A percentile compares a stretch with the other conserved stretches of the same genome.
phyloP scores from a whole-genome alignment of 64 coral and sea anemone species.

The Porites lutea region DNA sequence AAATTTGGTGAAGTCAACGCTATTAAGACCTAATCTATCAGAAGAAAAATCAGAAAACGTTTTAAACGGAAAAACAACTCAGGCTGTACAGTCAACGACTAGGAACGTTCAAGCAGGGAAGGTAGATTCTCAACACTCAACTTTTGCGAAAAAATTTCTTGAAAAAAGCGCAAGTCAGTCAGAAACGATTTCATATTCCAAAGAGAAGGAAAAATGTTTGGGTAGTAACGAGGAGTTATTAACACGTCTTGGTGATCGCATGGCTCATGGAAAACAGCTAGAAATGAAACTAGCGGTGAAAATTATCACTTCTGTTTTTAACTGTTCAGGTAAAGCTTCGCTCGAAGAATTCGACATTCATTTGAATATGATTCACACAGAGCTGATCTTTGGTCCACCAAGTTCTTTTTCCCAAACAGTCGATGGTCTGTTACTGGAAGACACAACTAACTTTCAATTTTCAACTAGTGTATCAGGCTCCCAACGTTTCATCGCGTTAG shows the following conservation, averaged over 20 bases:
- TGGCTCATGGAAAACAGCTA: conserved; percentile 68
- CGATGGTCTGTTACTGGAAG: conserved; percentile 32
- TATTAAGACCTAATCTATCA: not conserved
- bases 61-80: not conserved
- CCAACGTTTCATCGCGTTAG: not conserved
- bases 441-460: not conserved
- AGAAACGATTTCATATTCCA: not conserved
- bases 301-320: conserved; percentile 28
- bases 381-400: conserved; percentile 42
- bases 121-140: not conserved
- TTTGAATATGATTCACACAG: conserved; percentile 49
- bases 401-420: conserved; percentile 31
- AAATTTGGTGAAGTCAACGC: not conserved
- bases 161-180: not conserved
- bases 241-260: not conserved
- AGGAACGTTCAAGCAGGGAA: not conserved
- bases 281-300: conserved; percentile 71
- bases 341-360: conserved; percentile 36
- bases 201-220: not conserved
- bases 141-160: not conserved
- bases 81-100: not conserved
- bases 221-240: not conserved
- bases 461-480: too few species aligned
- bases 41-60: not conserved
- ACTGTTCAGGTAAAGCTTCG: not conserved